These are phyloP conservation scores for Sturnira hondurensis DNA, from an alignment of 2,113 vertebrate genomes.

Conservation along the genomic window DNA sequence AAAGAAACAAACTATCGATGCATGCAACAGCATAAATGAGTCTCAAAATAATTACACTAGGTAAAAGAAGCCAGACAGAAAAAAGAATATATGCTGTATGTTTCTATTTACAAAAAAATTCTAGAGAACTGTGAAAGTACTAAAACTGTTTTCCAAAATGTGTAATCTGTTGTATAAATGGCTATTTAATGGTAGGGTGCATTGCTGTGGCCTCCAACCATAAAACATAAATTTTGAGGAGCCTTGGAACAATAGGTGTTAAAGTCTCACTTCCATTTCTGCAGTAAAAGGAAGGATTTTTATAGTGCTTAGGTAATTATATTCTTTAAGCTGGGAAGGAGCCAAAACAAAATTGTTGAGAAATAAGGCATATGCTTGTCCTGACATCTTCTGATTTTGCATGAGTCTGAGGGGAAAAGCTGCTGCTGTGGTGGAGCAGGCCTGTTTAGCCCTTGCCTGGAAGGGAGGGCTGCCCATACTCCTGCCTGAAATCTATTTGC, in stretches of 20 bases:
- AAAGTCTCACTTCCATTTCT: background rate
- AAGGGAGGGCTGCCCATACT: background rate
- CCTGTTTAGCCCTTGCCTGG: background rate
- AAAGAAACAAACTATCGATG: background rate
- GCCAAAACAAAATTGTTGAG: slow-evolving; percentile 14
- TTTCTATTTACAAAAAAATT: background rate
- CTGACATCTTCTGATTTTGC: background rate
- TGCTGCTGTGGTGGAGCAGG: background rate
- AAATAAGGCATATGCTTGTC: background rate
- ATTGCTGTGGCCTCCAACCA: background rate
- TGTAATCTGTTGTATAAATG: background rate
- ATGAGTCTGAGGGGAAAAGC: background rate
- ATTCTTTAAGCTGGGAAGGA: background rate
- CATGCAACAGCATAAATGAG: background rate
- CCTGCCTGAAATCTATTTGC: background rate
- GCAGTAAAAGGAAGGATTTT: background rate
- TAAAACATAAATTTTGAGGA: background rate
- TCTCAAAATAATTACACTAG: background rate
- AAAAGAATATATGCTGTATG: background rate
- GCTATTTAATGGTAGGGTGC: background rate
- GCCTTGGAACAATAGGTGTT: background rate
- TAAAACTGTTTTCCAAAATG: background rate
- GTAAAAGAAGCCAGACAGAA: background rate
- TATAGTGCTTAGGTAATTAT: background rate
- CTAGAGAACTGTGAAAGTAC: background rate